A percentile compares a stretch with the other conserved stretches of the same genome.
phyloP scores from a whole-genome alignment of 2,113 vertebrate species.

The Athene cunicularia region DNA sequence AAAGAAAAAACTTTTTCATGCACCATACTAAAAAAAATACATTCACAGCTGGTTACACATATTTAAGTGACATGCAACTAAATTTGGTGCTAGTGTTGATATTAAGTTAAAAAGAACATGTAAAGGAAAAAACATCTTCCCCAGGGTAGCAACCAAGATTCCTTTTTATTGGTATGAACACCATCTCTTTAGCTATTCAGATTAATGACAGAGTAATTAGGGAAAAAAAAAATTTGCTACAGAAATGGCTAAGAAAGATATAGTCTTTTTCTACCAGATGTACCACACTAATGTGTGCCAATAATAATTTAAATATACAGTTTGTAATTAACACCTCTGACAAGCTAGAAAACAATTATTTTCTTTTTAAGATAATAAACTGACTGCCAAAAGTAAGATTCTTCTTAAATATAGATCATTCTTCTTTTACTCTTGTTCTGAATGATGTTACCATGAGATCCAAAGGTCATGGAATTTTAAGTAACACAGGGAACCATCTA shows the following conservation, averaged over 20 bases:
- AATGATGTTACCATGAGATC: neutral
- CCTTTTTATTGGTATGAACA: constrained; percentile 5
- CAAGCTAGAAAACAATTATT: constrained; percentile 41
- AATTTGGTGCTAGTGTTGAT: constrained; percentile 64
- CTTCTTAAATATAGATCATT: neutral
- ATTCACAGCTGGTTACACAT: constrained; percentile 77
- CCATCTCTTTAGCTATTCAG: constrained; percentile 30
- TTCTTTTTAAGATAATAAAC: constrained; percentile 16
- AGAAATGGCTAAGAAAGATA: constrained; percentile 30
- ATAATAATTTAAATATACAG: constrained; percentile 25
- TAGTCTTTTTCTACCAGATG: neutral
- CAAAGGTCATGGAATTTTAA: neutral
- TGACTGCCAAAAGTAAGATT: neutral
- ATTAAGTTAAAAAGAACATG: constrained; percentile 44
- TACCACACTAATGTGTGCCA: neutral
- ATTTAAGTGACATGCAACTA: constrained; percentile 61
- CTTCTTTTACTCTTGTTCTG: neutral
- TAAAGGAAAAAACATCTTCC: neutral
- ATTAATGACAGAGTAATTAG: constrained; percentile 41
- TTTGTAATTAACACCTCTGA: constrained; percentile 51
- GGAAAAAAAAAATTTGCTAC: constrained; percentile 7
- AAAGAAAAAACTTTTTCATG: constrained; percentile 60
- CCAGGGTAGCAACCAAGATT: neutral
- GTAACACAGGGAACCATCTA: neutral
- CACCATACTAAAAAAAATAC: constrained; percentile 66